Evolutionary conservation across 2,888 invertebrate genomes (phyloP), one percentile per base, ranked within the genome.

Genomic region (Pedicia rivosa): DNA sequence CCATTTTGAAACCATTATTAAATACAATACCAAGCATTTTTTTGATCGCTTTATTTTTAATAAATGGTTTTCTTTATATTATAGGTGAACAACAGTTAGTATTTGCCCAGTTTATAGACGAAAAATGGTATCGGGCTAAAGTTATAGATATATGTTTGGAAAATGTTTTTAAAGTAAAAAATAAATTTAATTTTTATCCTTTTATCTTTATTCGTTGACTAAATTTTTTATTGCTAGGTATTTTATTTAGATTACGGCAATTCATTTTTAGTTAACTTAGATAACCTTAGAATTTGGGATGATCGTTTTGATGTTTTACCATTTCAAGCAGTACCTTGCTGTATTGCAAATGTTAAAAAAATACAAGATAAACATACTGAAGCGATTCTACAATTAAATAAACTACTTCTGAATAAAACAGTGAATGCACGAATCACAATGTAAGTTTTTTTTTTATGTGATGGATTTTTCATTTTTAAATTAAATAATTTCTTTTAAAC

Each of bases 211-310:
- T 5, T 9, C 3, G 25, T 25, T 25, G 3, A 25, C 10, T 8
- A 10, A n/a, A n/a, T n/a, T n/a, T n/a, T n/a, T n/a, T n/a, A n/a
- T n/a, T n/a, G n/a, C n/a, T n/a, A n/a, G n/a, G 35, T 59, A 2
- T 54, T 58, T 15, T 59, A 53, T 42, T 45, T 59, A 1, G 59
- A 59, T 37, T 59, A 55, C 42, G 59, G 59, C 2, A 57, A 59
- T 38, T 48, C 48, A 0, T 47, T 51, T 26, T 40, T 51, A 16
- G 50, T 59, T 0, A 37, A 40, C 3, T 29, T 55, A 1, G 20
- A 40, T 1, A 41, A 48, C 9, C 38, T 59, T 12, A 50, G 53
- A 0, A 43, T 44, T 2, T 56, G 56, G 40, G 48, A 50, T 7
- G 37, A 41, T 29, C 46, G 36, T 16, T 47, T 44, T 3, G 47